These are phyloP conservation scores for Brachyrhaphis roseni DNA, from an alignment of 2,797 vertebrate species.

Conservation along the genomic window DNA sequence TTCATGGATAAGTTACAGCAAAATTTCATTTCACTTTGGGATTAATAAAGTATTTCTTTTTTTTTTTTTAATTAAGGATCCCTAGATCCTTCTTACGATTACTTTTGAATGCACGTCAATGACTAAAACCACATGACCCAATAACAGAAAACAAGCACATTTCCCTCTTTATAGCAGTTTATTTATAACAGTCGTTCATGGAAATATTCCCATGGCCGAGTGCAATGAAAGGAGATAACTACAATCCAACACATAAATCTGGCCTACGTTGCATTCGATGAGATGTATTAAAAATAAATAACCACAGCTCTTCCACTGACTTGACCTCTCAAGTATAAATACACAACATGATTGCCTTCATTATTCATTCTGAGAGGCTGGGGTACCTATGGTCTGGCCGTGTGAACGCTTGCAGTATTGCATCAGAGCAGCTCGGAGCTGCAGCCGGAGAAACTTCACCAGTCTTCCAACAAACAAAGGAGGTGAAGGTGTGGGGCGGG, in stretches of 20 bases:
- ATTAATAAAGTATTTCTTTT: neutral
- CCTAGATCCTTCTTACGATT: neutral
- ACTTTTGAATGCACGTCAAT: neutral
- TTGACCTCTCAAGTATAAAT: slow-evolving; percentile 62
- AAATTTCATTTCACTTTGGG: neutral
- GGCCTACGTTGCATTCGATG: slow-evolving; percentile 56
- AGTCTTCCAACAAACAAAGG: slow-evolving; percentile 41
- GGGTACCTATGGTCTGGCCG: slow-evolving; percentile 69
- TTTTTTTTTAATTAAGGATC: neutral
- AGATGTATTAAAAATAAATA: slow-evolving; percentile 82
- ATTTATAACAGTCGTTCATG: slow-evolving; percentile 83
- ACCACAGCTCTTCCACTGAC: slow-evolving; percentile 57
- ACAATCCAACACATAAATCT: slow-evolving; percentile 49
- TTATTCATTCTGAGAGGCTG: slow-evolving; percentile 63
- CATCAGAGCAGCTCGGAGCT: slow-evolving; percentile 70
- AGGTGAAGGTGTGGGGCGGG: neutral
- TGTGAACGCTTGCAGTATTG: slow-evolving; percentile 62
- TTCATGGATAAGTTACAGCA: neutral
- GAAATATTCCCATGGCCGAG: slow-evolving; percentile 80
- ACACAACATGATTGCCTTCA: slow-evolving; percentile 79
- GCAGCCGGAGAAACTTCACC: slow-evolving; percentile 46
- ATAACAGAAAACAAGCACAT: slow-evolving; percentile 15
- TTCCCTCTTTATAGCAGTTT: slow-evolving; percentile 58
- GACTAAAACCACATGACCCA: neutral
- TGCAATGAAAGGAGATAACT: slow-evolving; percentile 73